Evolutionary conservation across 2,113 vertebrate species (phyloP), one percentile per base, ranked within the genome.

Genomic region (Malurus cyaneus): DNA sequence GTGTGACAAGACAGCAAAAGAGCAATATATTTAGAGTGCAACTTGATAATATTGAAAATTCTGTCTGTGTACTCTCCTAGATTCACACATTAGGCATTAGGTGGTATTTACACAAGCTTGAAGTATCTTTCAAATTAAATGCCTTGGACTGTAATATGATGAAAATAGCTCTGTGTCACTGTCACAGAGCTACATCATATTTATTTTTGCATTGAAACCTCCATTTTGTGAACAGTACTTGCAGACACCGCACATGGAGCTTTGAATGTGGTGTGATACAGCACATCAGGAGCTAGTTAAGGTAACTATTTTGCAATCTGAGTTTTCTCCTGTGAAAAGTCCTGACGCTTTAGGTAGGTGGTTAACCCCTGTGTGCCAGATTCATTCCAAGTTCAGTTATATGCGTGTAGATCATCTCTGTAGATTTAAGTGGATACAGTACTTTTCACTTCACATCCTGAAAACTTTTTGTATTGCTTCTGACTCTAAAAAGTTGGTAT

Each of bases 241-340:
- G 44, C 91, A 97, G 96, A 96, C 96, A 97, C 86, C 92, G 97
- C 95, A 97, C 97, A 97, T 97, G 96, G 97, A 94, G 96, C 97
- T 97, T 96, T 96, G 91, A 98, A 97, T 96, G 96, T 97, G 95
- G 94, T 97, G 96, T 96, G 96, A 98, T 96, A 87, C 93, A 76
- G 92, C 94, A 97, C 97, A 97, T 97, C 95, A 97, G 97, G 96
- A 98, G 91, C 92, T 93, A 96, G 95, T 97, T 97, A 98, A 98
- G 97, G 97, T 97, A 98, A 97, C 87, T 93, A 80, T 84, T 96
- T 88, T 74, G 50, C 94, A 97, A 89, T 97, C 96, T 97, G 95
- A 90, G 57, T 93, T 89, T 93, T 92, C 87, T 96, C 82, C 92
- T 83, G 91, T 82, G 96, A 97, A 97, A 97, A 97, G 94, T 93